Base-by-base conservation (phyloP, 2,888 invertebrate genomes). In the Odontothrips loti region DNA sequence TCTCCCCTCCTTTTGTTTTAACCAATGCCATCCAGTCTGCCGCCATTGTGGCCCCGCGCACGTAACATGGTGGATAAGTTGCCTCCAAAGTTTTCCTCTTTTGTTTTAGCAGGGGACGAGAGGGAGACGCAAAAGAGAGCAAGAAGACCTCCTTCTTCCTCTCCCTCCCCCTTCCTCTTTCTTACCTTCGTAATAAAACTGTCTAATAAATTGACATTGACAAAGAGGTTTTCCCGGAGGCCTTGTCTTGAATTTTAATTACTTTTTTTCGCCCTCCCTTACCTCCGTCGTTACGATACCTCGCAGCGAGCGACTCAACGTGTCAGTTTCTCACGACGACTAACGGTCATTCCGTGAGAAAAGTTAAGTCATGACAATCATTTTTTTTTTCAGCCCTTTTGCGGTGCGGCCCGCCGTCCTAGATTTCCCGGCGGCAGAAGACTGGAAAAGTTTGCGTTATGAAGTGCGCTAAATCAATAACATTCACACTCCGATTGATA, bases 1-100 rank as follows among this genome's bases (percentile, higher is more conserved):
- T 23, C 27, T 27, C 27, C 68, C 68, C 68, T 11, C 11, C 68
- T 23, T 68, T 68, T 68, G 68, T 68, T 68, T 23, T 68, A 68
- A 68, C 68, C 68, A 68, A 68, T 68, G 68, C 68, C 68, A 68
- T 68, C 68, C 68, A 68, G 68, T 23, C 68, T 27, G 63, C 68
- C 23, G 68, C 68, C 68, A 68, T 68, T 68, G 68, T 68, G 68
- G 68, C 68, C 23, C 23, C 68, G 68, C 23, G 68, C 68, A 68
- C 68, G 68, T 68, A 68, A 68, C 68, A 68, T 68, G 68, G 68
- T 68, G 68, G 68, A 68, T 68, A 68, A 68, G 68, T 68, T 68
- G 68, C 68, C 68, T 68, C 68, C 68, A 68, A 68, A 68, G 68
- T 68, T 68, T 68, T 68, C 68, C 23, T 23, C 68, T 68, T 68